Conservation (phyloP, 2,888 invertebrate genomes). For the Mantis religiosa region DNA sequence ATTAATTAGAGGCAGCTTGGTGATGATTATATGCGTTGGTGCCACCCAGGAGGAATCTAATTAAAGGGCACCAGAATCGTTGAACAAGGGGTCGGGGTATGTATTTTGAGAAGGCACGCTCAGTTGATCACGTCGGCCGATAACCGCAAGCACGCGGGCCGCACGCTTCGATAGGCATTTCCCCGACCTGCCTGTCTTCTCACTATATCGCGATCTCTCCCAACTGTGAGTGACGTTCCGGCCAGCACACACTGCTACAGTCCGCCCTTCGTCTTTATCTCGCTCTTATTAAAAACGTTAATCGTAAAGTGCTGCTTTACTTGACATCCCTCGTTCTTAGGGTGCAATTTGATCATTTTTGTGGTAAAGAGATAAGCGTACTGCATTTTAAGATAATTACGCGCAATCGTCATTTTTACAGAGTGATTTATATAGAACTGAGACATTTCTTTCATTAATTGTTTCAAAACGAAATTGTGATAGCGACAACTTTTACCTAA, state of each 20-base stretch:
- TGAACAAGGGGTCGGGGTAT: not conserved
- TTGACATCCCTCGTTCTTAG: not conserved
- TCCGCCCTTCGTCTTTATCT: not conserved
- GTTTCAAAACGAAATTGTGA: too few relatives aligned
- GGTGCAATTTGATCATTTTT: not conserved
- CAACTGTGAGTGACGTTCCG: not conserved
- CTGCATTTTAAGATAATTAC: too few relatives aligned
- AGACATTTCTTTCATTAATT: too few relatives aligned
- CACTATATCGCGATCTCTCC: constrained; percentile 11
- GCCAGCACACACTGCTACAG: not conserved
- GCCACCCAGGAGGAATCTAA: not conserved
- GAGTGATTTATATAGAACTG: too few relatives aligned
- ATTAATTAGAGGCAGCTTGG: not conserved
- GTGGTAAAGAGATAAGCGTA: not conserved
- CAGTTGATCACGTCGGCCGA: not conserved
- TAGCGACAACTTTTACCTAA: too few relatives aligned
- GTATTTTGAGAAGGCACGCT: not conserved
- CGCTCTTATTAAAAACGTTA: not conserved
- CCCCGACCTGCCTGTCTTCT: constrained; percentile 12
- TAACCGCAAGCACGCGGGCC: not conserved
- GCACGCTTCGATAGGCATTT: constrained; percentile 17
- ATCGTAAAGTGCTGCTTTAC: not conserved
- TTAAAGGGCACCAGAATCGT: not conserved
- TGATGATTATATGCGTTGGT: not conserved
- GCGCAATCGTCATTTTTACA: too few relatives aligned